A percentile compares a stretch with the other conserved stretches of the same genome.
These are phyloP conservation scores for Alviniconcha strummeri DNA, from an alignment of 2,888 invertebrate genomes.

Conservation along the genomic window DNA sequence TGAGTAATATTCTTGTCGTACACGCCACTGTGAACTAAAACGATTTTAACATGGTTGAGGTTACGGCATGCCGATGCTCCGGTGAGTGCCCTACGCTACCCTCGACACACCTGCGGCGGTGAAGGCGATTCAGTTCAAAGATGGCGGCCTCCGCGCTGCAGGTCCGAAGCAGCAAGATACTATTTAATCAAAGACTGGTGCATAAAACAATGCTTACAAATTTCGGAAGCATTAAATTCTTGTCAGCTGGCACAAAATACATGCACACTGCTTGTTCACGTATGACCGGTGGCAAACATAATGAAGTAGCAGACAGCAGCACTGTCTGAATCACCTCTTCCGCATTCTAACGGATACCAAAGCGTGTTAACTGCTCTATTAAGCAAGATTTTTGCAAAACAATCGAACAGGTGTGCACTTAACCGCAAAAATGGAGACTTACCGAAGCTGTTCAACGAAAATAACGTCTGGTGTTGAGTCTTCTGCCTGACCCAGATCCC, in stretches of 20 bases:
- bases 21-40: too few relatives aligned
- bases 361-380: background rate
- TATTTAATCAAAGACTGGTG: too few relatives aligned
- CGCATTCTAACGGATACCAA: constrained; percentile 14
- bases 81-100: too few relatives aligned
- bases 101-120: constrained; percentile 28
- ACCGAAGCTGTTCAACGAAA: constrained; percentile 23
- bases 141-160: constrained; percentile 34
- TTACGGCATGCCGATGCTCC: constrained; percentile 94
- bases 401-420: background rate
- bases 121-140: constrained; percentile 26
- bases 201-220: too few relatives aligned
- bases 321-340: constrained; percentile 4
- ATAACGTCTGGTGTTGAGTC: constrained; percentile 18
- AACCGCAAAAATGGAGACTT: background rate
- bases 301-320: constrained; percentile 32
- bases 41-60: constrained; percentile 83
- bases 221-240: too few relatives aligned
- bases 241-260: background rate
- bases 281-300: too few relatives aligned
- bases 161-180: background rate
- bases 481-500: constrained; percentile 47
- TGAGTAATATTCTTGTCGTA: too few relatives aligned
- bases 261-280: background rate
- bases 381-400: background rate